phyloP scores from a whole-genome alignment of 2,797 vertebrate species.

The Hyperoplus immaculatus region DNA sequence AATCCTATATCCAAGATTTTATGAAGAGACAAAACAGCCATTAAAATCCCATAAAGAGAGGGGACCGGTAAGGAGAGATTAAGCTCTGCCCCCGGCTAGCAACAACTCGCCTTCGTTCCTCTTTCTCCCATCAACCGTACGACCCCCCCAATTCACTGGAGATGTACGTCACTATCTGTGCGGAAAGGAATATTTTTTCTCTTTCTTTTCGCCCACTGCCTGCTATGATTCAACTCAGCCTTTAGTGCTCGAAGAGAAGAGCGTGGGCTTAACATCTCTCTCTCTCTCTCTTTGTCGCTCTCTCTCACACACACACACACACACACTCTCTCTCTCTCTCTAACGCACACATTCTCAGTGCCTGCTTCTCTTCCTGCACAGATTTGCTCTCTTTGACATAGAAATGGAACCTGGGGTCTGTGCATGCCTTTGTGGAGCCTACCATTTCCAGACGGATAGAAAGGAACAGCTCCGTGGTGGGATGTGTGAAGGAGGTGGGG shows the following conservation, averaged over 20 bases:
- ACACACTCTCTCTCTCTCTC: conserved; percentile 14
- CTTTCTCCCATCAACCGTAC: conserved; percentile 35
- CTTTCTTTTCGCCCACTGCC: conserved; percentile 72
- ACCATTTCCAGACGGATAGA: conserved; percentile 64
- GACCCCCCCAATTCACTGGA: conserved; percentile 41
- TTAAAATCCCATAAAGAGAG: conserved; percentile 27
- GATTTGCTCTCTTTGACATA: conserved; percentile 44
- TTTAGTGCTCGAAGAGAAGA: conserved; percentile 58
- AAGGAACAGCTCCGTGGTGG: conserved; percentile 78
- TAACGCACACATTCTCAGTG: conserved; percentile 25
- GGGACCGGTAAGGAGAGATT: background rate
- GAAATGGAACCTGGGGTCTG: conserved; percentile 59
- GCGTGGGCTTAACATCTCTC: conserved; percentile 69
- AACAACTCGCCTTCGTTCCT: conserved; percentile 18
- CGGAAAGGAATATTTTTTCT: conserved; percentile 55
- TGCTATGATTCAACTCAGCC: conserved; percentile 74
- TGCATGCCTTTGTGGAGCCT: conserved; percentile 47
- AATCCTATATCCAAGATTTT: conserved; percentile 24
- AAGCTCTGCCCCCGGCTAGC: conserved; percentile 25
- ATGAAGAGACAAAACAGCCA: conserved; percentile 26
- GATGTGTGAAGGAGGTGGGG: conserved; percentile 78
- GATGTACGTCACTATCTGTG: conserved; percentile 68
- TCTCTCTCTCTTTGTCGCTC: conserved; percentile 10
- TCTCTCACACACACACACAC: background rate
- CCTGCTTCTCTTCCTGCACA: conserved; percentile 41